Evolutionary conservation across 2,888 invertebrate genomes (phyloP).

Genomic region (Altica lythri): DNA sequence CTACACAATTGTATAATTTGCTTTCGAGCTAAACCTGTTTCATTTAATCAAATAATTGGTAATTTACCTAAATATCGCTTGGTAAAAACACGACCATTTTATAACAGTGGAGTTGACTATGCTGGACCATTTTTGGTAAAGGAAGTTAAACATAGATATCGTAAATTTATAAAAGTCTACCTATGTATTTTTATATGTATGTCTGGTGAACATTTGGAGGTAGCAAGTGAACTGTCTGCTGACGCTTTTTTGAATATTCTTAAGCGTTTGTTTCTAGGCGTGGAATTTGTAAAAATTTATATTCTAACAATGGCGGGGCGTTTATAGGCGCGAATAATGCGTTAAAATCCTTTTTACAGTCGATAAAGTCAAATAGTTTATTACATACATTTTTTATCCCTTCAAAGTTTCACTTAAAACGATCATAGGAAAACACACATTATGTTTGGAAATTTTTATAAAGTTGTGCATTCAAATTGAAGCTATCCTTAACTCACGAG

Average conservation of each 20-base stretch:
- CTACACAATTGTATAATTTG: not conserved
- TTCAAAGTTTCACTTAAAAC: constrained; percentile 22
- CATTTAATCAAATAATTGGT: not conserved
- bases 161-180: not conserved
- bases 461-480: constrained; percentile 40
- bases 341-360: not conserved
- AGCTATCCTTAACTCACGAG: constrained; percentile 43
- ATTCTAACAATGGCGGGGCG: constrained; percentile 3
- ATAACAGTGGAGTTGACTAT: not conserved
- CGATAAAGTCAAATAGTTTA: not conserved
- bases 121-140: constrained; percentile 2
- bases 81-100: not conserved
- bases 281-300: not conserved
- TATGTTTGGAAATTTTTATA: constrained; percentile 41
- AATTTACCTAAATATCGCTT: not conserved
- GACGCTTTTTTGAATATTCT: not conserved
- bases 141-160: constrained; percentile 1
- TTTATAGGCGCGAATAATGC: constrained; percentile 3
- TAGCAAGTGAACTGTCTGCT: not conserved
- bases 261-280: not conserved
- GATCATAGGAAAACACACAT: constrained; percentile 31
- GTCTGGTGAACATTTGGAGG: constrained; percentile 2
- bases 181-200: constrained; percentile 5
- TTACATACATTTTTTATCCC: not conserved
- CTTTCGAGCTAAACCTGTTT: not conserved